Evolutionary conservation across 2,113 vertebrate genomes (phyloP).

Genomic region (Hemiscyllium ocellatum): DNA sequence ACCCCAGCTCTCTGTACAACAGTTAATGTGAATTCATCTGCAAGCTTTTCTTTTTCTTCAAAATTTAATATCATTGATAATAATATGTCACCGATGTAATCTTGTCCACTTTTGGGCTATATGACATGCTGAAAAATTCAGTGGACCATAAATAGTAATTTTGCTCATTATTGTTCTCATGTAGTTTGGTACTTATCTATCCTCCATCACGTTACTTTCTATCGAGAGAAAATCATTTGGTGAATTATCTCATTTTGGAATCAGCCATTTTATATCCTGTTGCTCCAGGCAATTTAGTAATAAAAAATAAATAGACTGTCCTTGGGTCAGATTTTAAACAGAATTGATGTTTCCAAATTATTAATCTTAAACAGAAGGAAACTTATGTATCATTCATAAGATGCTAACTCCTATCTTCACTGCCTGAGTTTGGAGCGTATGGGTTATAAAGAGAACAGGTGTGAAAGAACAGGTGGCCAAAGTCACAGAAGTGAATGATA

Average conservation of each 20-base stretch:
- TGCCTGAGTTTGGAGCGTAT: slow-evolving; percentile 63
- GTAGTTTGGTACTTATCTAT: neutral
- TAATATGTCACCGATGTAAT: neutral
- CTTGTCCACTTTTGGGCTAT: neutral
- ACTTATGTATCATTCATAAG: slow-evolving; percentile 60
- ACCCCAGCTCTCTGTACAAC: neutral
- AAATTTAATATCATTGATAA: neutral
- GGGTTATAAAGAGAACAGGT: slow-evolving; percentile 67
- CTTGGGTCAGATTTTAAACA: slow-evolving; percentile 44
- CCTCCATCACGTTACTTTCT: neutral
- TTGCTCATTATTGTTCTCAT: neutral
- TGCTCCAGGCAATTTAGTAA: slow-evolving; percentile 43
- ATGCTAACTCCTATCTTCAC: slow-evolving; percentile 47
- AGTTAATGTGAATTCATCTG: neutral
- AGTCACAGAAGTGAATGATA: slow-evolving; percentile 46
- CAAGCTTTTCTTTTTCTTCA: neutral
- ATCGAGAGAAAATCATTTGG: neutral
- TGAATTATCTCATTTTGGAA: slow-evolving; percentile 42
- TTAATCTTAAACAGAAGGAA: slow-evolving; percentile 46
- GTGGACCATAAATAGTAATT: neutral
- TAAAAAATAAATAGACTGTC: slow-evolving; percentile 40
- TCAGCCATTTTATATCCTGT: slow-evolving; percentile 41
- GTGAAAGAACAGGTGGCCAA: slow-evolving; percentile 64
- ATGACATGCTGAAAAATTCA: neutral
- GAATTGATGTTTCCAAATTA: slow-evolving; percentile 49